A percentile compares a stretch with the other conserved stretches of the same genome.
Evolutionary conservation across 2,888 invertebrate species (phyloP).

Genomic region (Xestia rhomboidea): DNA sequence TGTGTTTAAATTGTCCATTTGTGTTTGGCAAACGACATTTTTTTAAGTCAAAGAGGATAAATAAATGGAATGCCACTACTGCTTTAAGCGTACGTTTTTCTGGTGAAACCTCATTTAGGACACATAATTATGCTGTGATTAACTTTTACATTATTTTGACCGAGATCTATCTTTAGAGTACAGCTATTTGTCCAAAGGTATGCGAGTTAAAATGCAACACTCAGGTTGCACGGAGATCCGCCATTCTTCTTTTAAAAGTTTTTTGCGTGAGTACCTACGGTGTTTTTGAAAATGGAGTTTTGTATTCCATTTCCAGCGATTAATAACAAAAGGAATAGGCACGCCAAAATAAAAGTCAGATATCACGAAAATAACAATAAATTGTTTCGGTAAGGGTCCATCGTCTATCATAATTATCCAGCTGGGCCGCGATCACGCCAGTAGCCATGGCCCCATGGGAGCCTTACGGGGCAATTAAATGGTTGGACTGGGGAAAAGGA

Average conservation of each 20-base stretch:
- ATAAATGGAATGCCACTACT: not conserved
- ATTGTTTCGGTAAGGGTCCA: constrained; percentile 32
- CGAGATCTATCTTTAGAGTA: not conserved
- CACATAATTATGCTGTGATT: not conserved
- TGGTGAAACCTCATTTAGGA: not conserved
- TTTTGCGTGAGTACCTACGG: not conserved
- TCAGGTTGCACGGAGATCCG: not conserved
- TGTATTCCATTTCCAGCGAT: not conserved
- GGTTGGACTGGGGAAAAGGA: constrained; percentile 1
- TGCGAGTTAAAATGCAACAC: not conserved
- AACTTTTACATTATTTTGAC: not conserved
- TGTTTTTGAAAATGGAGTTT: not conserved
- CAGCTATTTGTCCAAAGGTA: not conserved
- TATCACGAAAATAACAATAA: constrained; percentile 39
- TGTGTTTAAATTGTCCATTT: not conserved
- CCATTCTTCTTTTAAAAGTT: not conserved
- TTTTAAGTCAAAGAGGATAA: not conserved
- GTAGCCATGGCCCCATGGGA: constrained; percentile 11
- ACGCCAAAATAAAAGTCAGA: constrained; percentile 22
- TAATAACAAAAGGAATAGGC: constrained; percentile 1
- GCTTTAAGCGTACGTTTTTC: not conserved
- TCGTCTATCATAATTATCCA: constrained; percentile 49
- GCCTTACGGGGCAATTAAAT: constrained; percentile 22
- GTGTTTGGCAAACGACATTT: not conserved
- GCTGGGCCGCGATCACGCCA: constrained; percentile 9